Evolutionary conservation across 1,140 invertebrate species (phyloP), one percentile per base, ranked within the genome.

Genomic region (Plodia interpunctella): DNA sequence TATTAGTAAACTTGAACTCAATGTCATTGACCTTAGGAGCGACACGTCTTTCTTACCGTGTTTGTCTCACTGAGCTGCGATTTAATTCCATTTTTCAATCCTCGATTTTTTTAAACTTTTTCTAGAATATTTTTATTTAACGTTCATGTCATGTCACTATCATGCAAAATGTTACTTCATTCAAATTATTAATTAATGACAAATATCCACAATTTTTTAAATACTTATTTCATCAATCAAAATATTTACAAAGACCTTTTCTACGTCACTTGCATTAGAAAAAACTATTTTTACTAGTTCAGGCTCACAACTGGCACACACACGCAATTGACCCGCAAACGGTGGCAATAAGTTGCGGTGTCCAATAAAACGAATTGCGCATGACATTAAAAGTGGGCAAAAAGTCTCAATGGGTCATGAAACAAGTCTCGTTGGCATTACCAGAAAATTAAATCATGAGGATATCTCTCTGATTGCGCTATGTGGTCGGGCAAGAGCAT

Each of bases 1-100:
- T 44, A 44, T 44, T 44, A 44, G 38, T 44, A 44, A 44, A 44
- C 38, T 44, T 44, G 38, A 44, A 13, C 38, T 15, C 9, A 17
- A 44, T 44, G 38, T 44, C 38, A 44, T 10, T 44, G 15, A 44
- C 38, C 38, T 17, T 17, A 44, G 35, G 11, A 38, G 11, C 35
- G 35, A 10, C 38, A 44, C 15, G 30, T 15, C 38, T 15, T 44
- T 3, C 15, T 15, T 2, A 15, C 6, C 13, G 10, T 35, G 32
- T 25, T 25, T 32, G 4, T 32, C 30, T 32, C 30, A 9, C 10
- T 9, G 4, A 6, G 21, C 2, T 32, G 30, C 10, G 1, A 11
- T 32, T 32, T 10, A 32, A 1, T 32, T 32, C 10, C 11, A 5
- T 32, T 32, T 32, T n/a, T n/a, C n/a, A n/a, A n/a, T n/a, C n/a